phyloP scores from a whole-genome alignment of 64 coral and sea anemone genomes.

The Exaiptasia diaphana region DNA sequence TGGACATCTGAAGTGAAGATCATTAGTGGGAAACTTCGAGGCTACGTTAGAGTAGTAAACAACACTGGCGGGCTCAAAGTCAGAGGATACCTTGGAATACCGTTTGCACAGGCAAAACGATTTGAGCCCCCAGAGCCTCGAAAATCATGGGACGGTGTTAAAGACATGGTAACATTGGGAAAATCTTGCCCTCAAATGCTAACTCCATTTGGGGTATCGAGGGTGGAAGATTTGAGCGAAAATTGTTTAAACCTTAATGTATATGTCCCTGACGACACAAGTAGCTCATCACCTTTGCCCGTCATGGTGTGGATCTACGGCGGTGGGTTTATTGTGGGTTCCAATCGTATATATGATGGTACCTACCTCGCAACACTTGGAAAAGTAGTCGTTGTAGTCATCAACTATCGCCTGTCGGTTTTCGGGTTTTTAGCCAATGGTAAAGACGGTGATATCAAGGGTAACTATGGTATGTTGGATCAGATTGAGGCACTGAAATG shows the following conservation, averaged over 20 bases:
- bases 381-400: constrained; percentile 52
- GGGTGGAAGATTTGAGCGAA: background rate
- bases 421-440: constrained; percentile 60
- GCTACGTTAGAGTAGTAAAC: background rate
- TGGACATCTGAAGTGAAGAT: background rate
- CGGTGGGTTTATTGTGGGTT: constrained; percentile 20
- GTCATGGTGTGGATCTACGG: constrained; percentile 78
- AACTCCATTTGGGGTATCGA: background rate
- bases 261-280: constrained; percentile 34
- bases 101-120: constrained; percentile 38
- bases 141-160: background rate
- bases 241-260: constrained; percentile 56
- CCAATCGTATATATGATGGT: constrained; percentile 3
- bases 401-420: constrained; percentile 59
- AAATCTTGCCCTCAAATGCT: constrained; percentile 20
- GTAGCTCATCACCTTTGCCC: background rate
- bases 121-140: constrained; percentile 38
- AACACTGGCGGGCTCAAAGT: constrained; percentile 21
- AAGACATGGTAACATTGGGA: constrained; percentile 22
- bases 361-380: constrained; percentile 40
- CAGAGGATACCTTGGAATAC: constrained; percentile 52
- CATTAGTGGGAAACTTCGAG: constrained; percentile 23
- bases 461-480: constrained; percentile 32
- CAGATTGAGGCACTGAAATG: constrained; percentile 8
- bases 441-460: constrained; percentile 11